These are phyloP conservation scores for Antennarius maculatus DNA, from an alignment of 2,797 vertebrate genomes.

Conservation along the genomic window DNA sequence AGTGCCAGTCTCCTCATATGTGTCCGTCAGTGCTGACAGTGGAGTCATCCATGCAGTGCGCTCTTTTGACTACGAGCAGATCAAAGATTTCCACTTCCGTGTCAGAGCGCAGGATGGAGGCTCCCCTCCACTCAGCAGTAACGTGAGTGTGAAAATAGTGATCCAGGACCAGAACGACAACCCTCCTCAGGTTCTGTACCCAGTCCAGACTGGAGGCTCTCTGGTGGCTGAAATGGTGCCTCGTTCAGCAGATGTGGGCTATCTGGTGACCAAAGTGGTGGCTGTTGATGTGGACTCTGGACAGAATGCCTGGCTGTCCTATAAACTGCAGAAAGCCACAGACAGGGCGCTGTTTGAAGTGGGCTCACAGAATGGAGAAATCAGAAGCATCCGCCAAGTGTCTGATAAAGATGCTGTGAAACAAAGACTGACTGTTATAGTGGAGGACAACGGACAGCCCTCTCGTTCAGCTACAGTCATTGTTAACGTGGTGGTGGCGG, in stretches of 20 bases:
- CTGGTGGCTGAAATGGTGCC: slow-evolving; percentile 84
- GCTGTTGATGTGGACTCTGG: slow-evolving; percentile 85
- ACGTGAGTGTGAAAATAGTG: slow-evolving; percentile 67
- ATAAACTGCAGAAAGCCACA: slow-evolving; percentile 75
- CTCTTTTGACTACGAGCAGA: slow-evolving; percentile 79
- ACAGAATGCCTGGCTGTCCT: slow-evolving; percentile 84
- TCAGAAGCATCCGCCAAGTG: slow-evolving; percentile 78
- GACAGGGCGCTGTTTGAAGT: slow-evolving; percentile 84
- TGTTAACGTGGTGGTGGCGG: slow-evolving; percentile 47
- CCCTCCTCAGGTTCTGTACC: slow-evolving; percentile 64
- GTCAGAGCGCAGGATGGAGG: slow-evolving; percentile 72
- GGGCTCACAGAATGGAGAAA: slow-evolving; percentile 83
- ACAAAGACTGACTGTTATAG: slow-evolving; percentile 80
- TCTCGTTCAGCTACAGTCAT: slow-evolving; percentile 20
- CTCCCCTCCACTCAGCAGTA: slow-evolving; percentile 68
- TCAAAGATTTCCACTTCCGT: slow-evolving; percentile 66
- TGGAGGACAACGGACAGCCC: slow-evolving; percentile 80
- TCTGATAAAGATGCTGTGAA: slow-evolving; percentile 81
- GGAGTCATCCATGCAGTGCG: slow-evolving; percentile 15
- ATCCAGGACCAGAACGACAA: slow-evolving; percentile 77
- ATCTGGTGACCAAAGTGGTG: slow-evolving; percentile 86
- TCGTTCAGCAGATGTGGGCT: slow-evolving; percentile 82
- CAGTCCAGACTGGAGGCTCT: slow-evolving; percentile 78
- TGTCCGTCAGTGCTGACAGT: slow-evolving; percentile 48
- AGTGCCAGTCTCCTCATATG: slow-evolving; percentile 44